Evolutionary conservation across 2,888 invertebrate genomes (phyloP), one percentile per base, ranked within the genome.

Genomic region (Campaea margaritaria): DNA sequence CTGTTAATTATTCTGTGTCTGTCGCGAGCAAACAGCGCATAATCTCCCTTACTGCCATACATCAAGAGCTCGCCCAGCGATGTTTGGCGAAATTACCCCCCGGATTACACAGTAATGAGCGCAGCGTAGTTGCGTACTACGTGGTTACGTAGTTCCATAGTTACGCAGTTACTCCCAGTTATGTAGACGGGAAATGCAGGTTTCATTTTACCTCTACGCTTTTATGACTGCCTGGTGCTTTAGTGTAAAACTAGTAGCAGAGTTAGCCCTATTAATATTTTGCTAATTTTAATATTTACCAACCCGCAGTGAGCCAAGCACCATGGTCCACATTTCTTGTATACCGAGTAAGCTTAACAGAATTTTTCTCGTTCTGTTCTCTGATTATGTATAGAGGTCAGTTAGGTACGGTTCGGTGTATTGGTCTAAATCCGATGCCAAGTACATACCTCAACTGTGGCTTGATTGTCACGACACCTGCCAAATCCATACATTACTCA

Each of bases 221-320:
- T 65, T 62, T 67, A 67, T 60, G 57, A 56, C 47, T 16, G 48
- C 58, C 67, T 67, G 61, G 61, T 64, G 61, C 61, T 66, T 58
- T 58, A 28, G 51, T 38, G 41, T 39, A 49, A 53, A 48, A 7
- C 31, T 31, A 45, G 36, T 14, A 44, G 13, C 21, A 21, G 21
- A 21, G 21, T 34, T 8, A 39, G n/a, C 14, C n/a, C 13, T 13
- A 13, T 13, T n/a, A 31, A 41, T 39, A 38, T 14, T 44, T 3
- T 15, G n/a, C 10, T 28, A 12, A 44, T 4, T 28, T 28, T 28
- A 28, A 8, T 9, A 21, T 5, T 3, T 21, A 3, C 21, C 21
- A 21, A 21, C 21, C 2, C 5, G 21, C 21, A 21, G 21, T 21
- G 21, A 5, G 21, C n/a, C n/a, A n/a, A n/a, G n/a, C n/a, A 21